Evolutionary conservation across 2,797 vertebrate genomes (phyloP).

Genomic region (Psittacula derbiana): DNA sequence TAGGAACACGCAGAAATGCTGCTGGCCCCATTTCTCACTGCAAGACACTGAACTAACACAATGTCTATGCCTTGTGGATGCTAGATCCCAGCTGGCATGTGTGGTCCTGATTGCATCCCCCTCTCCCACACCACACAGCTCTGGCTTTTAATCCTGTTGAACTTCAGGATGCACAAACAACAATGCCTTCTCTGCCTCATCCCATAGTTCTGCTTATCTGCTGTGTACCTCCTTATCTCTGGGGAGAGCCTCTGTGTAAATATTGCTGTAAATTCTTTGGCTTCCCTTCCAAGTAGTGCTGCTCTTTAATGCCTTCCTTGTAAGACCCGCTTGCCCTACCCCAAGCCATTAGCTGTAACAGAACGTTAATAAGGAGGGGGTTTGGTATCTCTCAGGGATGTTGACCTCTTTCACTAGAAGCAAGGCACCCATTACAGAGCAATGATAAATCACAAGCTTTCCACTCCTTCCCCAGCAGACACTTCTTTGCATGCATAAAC

Average conservation of each 20-base stretch:
- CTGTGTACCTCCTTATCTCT: constrained; percentile 67
- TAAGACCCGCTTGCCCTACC: constrained; percentile 75
- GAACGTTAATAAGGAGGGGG: constrained; percentile 77
- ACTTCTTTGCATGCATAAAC: constrained; percentile 75
- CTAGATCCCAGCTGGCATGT: background rate
- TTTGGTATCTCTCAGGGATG: constrained; percentile 72
- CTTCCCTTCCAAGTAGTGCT: constrained; percentile 65
- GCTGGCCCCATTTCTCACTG: background rate
- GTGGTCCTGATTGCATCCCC: background rate
- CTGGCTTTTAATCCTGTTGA: background rate
- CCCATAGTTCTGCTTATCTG: constrained; percentile 62
- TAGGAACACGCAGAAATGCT: background rate
- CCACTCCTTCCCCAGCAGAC: constrained; percentile 68
- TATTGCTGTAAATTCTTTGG: constrained; percentile 69
- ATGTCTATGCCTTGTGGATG: background rate
- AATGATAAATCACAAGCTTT: constrained; percentile 78
- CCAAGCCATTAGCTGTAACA: constrained; percentile 78
- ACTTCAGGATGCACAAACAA: constrained; percentile 34
- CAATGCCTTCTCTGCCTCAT: background rate
- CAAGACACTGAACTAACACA: background rate
- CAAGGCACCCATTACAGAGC: constrained; percentile 74
- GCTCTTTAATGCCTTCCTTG: constrained; percentile 73
- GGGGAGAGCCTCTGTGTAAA: constrained; percentile 58
- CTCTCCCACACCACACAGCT: rapidly evolving
- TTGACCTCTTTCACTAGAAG: constrained; percentile 74